Percentiles rank a stretch among this genome's conserved stretches.
These are phyloP conservation scores for Synanthedon vespiformis DNA, from an alignment of 2,888 invertebrate genomes.

Conservation along the genomic window DNA sequence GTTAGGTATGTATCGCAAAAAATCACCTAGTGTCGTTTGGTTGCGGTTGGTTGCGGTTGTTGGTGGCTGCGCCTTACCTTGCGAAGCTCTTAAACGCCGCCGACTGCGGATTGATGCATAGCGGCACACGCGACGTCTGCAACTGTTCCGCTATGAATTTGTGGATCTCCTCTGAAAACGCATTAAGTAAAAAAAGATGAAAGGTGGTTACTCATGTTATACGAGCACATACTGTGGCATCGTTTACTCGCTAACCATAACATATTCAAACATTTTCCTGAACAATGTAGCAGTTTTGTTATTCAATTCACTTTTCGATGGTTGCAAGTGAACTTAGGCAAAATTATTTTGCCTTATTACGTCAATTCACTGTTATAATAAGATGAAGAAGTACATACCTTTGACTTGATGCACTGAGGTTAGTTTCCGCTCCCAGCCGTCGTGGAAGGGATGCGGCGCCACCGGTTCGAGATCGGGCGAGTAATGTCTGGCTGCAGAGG, in stretches of 20 bases:
- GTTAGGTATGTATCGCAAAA: conserved; percentile 64
- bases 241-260: no score
- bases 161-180: conserved; percentile 95
- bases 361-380: no score
- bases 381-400: conserved; percentile 75
- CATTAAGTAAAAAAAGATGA: background rate
- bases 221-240: no score
- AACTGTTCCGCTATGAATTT: conserved; percentile 98
- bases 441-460: conserved; percentile 92
- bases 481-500: conserved; percentile 79
- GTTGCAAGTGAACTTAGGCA: no score
- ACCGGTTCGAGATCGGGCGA: conserved; percentile 92
- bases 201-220: no score
- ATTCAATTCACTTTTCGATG: no score
- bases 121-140: conserved; percentile 94
- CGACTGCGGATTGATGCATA: conserved; percentile 99
- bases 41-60: conserved; percentile 36
- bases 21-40: conserved; percentile 69
- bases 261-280: no score
- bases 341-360: no score
- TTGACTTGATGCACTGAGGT: conserved; percentile 94
- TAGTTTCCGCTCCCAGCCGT: conserved; percentile 96
- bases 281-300: no score
- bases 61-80: conserved; percentile 83
- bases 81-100: conserved; percentile 99